Percentiles rank a stretch among this genome's conserved stretches.
These are phyloP conservation scores for Fukomys damarensis DNA, from an alignment of 2,113 vertebrate genomes.

Conservation along the genomic window DNA sequence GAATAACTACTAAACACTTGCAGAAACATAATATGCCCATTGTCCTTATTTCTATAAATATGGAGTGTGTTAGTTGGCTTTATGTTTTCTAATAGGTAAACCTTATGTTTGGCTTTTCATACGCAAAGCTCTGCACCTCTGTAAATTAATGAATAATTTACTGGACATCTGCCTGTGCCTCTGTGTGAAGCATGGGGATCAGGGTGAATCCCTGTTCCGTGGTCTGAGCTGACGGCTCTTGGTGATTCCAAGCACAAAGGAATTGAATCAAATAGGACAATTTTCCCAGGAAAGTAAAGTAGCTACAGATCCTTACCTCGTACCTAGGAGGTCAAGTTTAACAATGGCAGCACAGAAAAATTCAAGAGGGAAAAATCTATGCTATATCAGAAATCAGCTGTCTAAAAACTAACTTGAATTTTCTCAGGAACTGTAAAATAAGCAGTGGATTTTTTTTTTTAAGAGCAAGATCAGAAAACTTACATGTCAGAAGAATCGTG, in stretches of 20 bases:
- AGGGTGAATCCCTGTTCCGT: not conserved
- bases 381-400: not conserved
- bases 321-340: not conserved
- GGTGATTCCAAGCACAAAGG: not conserved
- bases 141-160: not conserved
- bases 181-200: not conserved
- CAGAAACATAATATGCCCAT: not conserved
- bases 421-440: constrained; percentile 15
- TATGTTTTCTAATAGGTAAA: not conserved
- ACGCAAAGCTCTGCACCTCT: not conserved
- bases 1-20: not conserved
- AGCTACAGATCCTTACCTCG: constrained; percentile 5
- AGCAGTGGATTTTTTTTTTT: not conserved
- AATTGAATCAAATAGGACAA: not conserved
- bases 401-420: not conserved
- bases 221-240: not conserved
- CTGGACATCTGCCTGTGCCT: not conserved
- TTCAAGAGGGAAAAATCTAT: not conserved
- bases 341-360: not conserved
- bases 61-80: not conserved
- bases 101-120: constrained; percentile 17
- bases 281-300: not conserved
- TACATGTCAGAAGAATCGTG: not conserved
- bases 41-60: not conserved
- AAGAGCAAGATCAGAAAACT: not conserved